phyloP scores from a whole-genome alignment of 2,888 invertebrate genomes.

The Eueremaeus valkanovi region DNA sequence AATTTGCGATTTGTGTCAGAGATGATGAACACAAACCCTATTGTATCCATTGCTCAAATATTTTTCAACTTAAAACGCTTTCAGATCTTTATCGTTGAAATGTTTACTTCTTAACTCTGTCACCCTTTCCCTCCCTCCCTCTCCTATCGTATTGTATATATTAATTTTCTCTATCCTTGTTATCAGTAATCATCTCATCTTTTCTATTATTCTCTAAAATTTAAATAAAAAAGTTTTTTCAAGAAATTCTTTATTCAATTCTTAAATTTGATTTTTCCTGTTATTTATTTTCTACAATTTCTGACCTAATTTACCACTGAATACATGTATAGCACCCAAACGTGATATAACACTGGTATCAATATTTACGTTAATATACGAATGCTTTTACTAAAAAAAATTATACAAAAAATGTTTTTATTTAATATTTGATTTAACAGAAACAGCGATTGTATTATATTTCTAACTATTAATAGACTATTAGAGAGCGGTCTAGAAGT shows the following conservation, averaged over 20 bases:
- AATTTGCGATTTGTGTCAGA: neutral
- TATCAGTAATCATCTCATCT: too few species aligned
- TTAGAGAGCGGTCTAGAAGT: neutral
- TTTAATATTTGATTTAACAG: neutral
- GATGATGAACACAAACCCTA: slow-evolving; percentile 8
- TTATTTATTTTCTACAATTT: too few species aligned
- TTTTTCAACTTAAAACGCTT: neutral
- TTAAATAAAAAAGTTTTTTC: too few species aligned
- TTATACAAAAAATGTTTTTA: neutral
- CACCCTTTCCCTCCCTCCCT: neutral
- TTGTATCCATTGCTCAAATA: neutral
- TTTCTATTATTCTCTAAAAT: too few species aligned
- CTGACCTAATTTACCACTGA: neutral
- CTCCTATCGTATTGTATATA: neutral
- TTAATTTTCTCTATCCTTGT: neutral
- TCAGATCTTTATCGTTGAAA: slow-evolving; percentile 1
- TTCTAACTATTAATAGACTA: neutral
- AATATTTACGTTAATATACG: neutral
- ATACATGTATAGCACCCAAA: neutral
- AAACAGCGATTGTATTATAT: neutral
- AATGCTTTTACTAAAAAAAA: neutral
- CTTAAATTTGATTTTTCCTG: too few species aligned
- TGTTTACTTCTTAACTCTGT: neutral
- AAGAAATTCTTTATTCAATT: too few species aligned
- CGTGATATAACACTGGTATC: neutral